A percentile compares a stretch with the other conserved stretches of the same genome.
phyloP scores from a whole-genome alignment of 2,797 vertebrate species.

The Mus minutoides region DNA sequence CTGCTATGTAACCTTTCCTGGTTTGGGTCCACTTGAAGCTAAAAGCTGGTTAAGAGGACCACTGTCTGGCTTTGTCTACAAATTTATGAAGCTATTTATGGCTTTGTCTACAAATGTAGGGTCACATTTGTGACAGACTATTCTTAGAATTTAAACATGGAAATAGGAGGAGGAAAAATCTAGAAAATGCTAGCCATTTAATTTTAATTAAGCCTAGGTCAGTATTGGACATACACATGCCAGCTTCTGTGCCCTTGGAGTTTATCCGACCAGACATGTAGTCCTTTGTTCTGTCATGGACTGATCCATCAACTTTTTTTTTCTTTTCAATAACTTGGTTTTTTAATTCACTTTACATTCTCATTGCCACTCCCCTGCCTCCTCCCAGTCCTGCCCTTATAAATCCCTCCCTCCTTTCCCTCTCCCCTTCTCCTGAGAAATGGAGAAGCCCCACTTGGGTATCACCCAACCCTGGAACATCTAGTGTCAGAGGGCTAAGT shows the following conservation, averaged over 20 bases:
- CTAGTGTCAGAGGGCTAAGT: not conserved
- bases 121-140: not conserved
- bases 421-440: not conserved
- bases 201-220: not conserved
- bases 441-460: not conserved
- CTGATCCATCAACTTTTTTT: not conserved
- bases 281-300: not conserved
- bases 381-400: not conserved
- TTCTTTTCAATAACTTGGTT: not conserved
- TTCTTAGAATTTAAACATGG: slow-evolving; percentile 5
- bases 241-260: not conserved
- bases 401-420: not conserved
- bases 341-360: not conserved
- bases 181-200: not conserved
- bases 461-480: not conserved
- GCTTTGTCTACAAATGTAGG: not conserved
- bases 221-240: no score
- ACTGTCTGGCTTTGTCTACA: not conserved
- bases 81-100: no score
- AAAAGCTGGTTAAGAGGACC: not conserved
- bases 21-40: slow-evolving; percentile 12
- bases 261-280: not conserved
- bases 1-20: not conserved
- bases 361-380: not conserved
- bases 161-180: not conserved